Conservation (phyloP, 2,797 vertebrate genomes). For the Myoxocephalus aenaeus region DNA sequence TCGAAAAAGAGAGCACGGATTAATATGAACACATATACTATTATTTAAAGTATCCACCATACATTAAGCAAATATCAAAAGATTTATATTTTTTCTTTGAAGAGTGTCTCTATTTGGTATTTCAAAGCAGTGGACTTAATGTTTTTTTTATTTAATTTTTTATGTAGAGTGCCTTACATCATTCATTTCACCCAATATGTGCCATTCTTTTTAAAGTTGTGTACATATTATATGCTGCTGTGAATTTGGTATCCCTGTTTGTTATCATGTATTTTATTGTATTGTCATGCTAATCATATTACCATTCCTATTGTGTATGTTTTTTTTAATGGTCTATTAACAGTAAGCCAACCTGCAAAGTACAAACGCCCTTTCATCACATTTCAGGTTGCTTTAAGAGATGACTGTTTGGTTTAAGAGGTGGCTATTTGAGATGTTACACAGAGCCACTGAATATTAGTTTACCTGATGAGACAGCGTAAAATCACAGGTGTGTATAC, state of each 20-base stretch:
- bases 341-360: neutral
- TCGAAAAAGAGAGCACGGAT: conserved; percentile 25
- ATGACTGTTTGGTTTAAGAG: neutral
- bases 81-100: conserved; percentile 1
- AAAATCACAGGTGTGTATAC: conserved; percentile 19
- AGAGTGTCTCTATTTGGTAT: conserved; percentile 1
- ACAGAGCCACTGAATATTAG: neutral
- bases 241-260: neutral
- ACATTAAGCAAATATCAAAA: conserved; percentile 21
- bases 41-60: conserved; percentile 13
- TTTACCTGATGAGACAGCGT: neutral
- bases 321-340: conserved; percentile 4
- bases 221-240: neutral
- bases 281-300: neutral
- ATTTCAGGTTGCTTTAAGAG: neutral
- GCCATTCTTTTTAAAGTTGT: neutral
- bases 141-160: too few relatives aligned
- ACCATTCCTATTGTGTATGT: neutral
- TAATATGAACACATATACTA: neutral
- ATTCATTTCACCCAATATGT: neutral
- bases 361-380: neutral
- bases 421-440: neutral
- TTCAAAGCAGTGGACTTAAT: conserved; percentile 6
- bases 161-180: neutral
- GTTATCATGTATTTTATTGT: neutral